These are phyloP conservation scores for Dermochelys coriacea DNA, from an alignment of 2,797 vertebrate genomes.

Conservation along the genomic window DNA sequence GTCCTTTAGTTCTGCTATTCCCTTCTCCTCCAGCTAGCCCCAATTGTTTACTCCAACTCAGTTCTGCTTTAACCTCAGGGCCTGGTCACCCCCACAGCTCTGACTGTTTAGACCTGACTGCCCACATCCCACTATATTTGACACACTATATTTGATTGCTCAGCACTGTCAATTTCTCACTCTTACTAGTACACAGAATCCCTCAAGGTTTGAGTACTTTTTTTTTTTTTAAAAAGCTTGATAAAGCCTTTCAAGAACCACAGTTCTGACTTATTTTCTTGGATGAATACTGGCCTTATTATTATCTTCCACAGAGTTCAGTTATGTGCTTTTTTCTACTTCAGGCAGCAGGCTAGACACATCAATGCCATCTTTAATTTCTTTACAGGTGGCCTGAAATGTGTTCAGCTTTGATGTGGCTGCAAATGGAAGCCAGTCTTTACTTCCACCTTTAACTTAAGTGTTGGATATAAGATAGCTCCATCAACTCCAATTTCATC, in stretches of 20 bases:
- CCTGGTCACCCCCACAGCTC: neutral
- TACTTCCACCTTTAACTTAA: constrained; percentile 12
- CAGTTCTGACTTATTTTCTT: constrained; percentile 32
- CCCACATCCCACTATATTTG: neutral
- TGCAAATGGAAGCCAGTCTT: neutral
- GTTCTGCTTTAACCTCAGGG: neutral
- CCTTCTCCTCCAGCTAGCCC: neutral
- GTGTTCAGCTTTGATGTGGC: neutral
- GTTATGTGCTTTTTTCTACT: neutral
- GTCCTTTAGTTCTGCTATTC: neutral
- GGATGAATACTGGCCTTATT: constrained; percentile 3
- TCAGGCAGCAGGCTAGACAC: neutral
- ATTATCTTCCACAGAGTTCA: constrained; percentile 21
- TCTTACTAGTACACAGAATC: neutral
- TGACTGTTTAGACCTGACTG: neutral
- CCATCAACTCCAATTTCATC: neutral
- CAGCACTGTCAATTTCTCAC: constrained; percentile 23
- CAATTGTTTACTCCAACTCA: neutral
- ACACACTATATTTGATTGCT: constrained; percentile 21
- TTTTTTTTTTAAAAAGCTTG: neutral
- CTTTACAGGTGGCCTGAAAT: neutral
- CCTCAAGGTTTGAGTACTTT: neutral
- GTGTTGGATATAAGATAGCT: neutral
- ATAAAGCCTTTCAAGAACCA: neutral
- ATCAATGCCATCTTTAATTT: constrained; percentile 29